Evolutionary conservation across 2,888 invertebrate genomes (phyloP).

Genomic region (Chouioia cunea): DNA sequence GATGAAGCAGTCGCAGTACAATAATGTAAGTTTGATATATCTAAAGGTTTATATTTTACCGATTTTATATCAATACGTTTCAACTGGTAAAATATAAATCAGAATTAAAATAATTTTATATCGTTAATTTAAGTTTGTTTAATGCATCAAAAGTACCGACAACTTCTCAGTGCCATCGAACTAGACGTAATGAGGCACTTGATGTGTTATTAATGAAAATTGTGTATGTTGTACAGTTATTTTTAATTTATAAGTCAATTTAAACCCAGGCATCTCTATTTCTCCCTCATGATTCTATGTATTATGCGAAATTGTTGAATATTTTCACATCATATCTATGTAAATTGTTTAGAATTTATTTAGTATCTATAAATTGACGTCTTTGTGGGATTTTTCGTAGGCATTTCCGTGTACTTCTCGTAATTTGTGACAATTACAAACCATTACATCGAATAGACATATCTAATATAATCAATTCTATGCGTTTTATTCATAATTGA

Average conservation of each 20-base stretch:
- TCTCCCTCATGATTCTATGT: slow-evolving; percentile 16
- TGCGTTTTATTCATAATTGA: neutral
- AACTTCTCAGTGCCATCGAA: slow-evolving; percentile 30
- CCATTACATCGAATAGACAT: slow-evolving; percentile 36
- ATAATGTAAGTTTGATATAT: neutral
- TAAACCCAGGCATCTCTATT: slow-evolving; percentile 8
- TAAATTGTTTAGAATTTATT: slow-evolving; percentile 18
- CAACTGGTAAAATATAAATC: slow-evolving; percentile 14
- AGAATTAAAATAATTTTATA: slow-evolving; percentile 21
- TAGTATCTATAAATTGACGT: slow-evolving; percentile 37
- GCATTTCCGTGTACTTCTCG: slow-evolving; percentile 44
- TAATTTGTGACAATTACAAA: slow-evolving; percentile 34
- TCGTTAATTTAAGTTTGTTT: slow-evolving; percentile 28
- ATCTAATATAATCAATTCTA: neutral
- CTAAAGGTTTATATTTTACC: slow-evolving; percentile 27
- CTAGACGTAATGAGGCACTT: slow-evolving; percentile 10
- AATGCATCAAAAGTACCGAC: slow-evolving; percentile 24
- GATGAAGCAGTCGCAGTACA: too few species aligned
- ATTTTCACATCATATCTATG: neutral
- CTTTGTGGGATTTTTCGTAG: slow-evolving; percentile 46
- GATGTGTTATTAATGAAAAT: slow-evolving; percentile 26
- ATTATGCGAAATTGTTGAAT: slow-evolving; percentile 17
- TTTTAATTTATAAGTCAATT: slow-evolving; percentile 31
- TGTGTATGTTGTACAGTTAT: slow-evolving; percentile 39
- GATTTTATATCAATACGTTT: slow-evolving; percentile 3